A percentile compares a stretch with the other conserved stretches of the same genome.
Conservation (phyloP, 2,113 vertebrate species). For the Chitala chitala region DNA sequence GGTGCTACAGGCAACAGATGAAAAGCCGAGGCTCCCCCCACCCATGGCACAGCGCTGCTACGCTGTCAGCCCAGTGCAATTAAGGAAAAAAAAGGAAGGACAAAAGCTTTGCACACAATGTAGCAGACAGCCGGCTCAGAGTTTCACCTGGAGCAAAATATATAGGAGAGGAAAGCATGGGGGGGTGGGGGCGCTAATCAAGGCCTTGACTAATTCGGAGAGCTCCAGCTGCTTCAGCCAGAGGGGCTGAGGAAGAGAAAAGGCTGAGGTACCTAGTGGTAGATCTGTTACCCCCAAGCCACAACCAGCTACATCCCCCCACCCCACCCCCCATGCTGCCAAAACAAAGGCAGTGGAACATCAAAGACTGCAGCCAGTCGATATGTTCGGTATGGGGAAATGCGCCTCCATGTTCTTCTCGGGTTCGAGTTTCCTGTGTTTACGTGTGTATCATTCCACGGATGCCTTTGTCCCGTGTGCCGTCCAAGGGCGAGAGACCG, state of each 20-base stretch:
- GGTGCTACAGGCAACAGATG: constrained; percentile 65
- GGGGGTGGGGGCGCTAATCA: constrained; percentile 62
- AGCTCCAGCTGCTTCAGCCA: constrained; percentile 89
- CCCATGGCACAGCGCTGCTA: constrained; percentile 55
- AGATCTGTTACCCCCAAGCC: constrained; percentile 46
- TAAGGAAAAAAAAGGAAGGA: constrained; percentile 57
- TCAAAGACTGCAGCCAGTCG: constrained; percentile 64
- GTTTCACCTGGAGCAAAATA: constrained; percentile 88
- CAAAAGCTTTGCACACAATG: constrained; percentile 76
- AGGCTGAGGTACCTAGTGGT: constrained; percentile 64
- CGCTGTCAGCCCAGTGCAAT: constrained; percentile 63
- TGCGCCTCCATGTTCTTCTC: constrained; percentile 11
- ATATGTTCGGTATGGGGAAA: constrained; percentile 36
- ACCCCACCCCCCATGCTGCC: constrained; percentile 52
- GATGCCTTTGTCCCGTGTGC: neutral
- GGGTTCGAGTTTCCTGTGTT: constrained; percentile 14
- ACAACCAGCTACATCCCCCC: constrained; percentile 26
- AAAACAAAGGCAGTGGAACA: constrained; percentile 69
- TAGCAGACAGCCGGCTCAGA: constrained; percentile 74
- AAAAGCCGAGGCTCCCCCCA: constrained; percentile 53
- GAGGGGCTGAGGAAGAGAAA: constrained; percentile 70
- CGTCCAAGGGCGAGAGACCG: no score
- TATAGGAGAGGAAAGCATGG: constrained; percentile 51
- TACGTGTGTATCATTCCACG: constrained; percentile 14
- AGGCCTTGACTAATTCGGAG: constrained; percentile 84